These are phyloP conservation scores for Arge pagana DNA, from an alignment of 2,888 invertebrate species.

Conservation along the genomic window DNA sequence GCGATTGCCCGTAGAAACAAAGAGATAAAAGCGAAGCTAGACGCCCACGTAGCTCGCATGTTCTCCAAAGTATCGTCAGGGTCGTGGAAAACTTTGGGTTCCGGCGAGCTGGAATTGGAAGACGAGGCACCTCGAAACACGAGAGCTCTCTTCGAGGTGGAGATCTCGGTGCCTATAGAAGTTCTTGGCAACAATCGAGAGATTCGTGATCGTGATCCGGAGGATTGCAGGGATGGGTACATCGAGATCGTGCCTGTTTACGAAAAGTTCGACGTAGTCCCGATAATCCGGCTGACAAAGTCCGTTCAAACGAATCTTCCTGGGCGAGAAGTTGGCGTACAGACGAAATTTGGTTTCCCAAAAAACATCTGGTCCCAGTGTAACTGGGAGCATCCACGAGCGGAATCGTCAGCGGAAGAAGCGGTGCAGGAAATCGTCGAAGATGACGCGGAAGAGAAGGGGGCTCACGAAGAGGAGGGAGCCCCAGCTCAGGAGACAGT, in stretches of 20 bases:
- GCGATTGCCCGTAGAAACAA: constrained; percentile 40
- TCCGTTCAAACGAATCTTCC: constrained; percentile 64
- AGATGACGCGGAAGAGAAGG: constrained; percentile 16
- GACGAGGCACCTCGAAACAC: constrained; percentile 60
- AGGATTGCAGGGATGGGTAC: constrained; percentile 68
- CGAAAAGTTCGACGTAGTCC: constrained; percentile 63
- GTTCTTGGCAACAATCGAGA: constrained; percentile 33
- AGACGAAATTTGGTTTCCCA: constrained; percentile 50
- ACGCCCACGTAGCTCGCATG: constrained; percentile 24
- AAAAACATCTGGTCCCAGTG: constrained; percentile 54
- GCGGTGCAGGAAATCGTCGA: constrained; percentile 18
- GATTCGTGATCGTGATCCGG: constrained; percentile 62
- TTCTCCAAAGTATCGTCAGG: constrained; percentile 59
- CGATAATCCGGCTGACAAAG: constrained; percentile 63
- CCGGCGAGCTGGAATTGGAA: constrained; percentile 69
- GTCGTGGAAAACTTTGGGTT: no score
- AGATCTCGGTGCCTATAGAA: constrained; percentile 48
- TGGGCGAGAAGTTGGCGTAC: constrained; percentile 38
- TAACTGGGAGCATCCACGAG: constrained; percentile 27
- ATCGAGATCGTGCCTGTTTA: constrained; percentile 67
- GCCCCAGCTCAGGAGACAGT: constrained; percentile 25
- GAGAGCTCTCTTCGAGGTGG: constrained; percentile 68
- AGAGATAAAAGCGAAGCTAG: constrained; percentile 34
- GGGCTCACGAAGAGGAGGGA: constrained; percentile 22
- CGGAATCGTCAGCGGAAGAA: constrained; percentile 22